Evolutionary conservation across 2,113 vertebrate genomes (phyloP), one percentile per base, ranked within the genome.

Genomic region (Origma solitaria): DNA sequence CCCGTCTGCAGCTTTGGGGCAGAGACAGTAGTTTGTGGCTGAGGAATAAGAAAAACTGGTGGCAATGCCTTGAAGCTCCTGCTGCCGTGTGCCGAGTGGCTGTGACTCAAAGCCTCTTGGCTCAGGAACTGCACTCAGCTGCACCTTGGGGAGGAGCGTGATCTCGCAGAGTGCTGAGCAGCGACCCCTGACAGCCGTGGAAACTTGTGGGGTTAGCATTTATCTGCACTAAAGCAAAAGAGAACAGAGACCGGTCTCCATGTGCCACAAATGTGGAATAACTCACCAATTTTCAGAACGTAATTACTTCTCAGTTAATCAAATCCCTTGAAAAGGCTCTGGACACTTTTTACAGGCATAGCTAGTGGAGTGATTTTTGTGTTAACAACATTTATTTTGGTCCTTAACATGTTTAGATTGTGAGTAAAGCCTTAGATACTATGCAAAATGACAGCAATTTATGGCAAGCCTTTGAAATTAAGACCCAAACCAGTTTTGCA

Each of bases 31-130:
- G 42, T 30, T 79, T 79, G 54, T 85, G 40, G 53, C 61, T 72
- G 75, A 61, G 58, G 53, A 50, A 47, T 66, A 51, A 75, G 45
- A 71, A 88, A 86, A 84, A 31, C 22, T 65, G 25, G 69, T 94
- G 86, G 73, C 81, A 95, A 15, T 1, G 0, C 68, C 89, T 60
- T 75, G 64, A 56, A 83, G 61, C 28, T 78, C 13, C 69, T 77
- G 85, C 72, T 71, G 10, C 80, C 3, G 0, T 65, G 65, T 51
- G 60, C 77, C 15, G 38, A 53, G 60, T 10, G 27, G 22, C 89
- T 49, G 68, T 91, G 92, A 91, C 49, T 92, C 86, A 93, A 88
- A 94, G 64, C 15, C 69, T 94, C 53, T 78, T 91, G 88, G 86
- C 88, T 78, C 68, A 44, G 69, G 70, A 90, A 73, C 9, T 40